Evolutionary conservation across 53 echinoderm and acorn worm genomes (phyloP), one percentile per base, ranked within the genome.

Genomic region (Astropecten irregularis): DNA sequence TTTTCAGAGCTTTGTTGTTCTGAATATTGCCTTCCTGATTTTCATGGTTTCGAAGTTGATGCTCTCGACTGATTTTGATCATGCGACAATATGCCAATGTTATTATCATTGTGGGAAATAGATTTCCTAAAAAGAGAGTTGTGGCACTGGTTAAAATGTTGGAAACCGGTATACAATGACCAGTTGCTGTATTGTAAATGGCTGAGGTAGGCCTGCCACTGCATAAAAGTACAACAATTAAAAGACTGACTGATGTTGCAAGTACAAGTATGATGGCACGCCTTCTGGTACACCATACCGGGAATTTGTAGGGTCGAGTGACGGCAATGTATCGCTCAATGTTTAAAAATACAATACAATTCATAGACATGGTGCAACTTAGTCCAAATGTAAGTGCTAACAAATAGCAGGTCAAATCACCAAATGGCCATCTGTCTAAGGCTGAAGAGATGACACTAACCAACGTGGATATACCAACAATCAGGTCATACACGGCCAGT

Each of bases 1-100:
- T 63, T 18, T 35, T 32, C 63, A 63, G 3, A 16, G 63, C 63
- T n/a, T 63, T 63, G 63, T 63, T 63, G 63, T 63, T 22, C 4
- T 32, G 34, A 63, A 32, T 63, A 23, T 33, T 32, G 63, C 16
- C 34, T 5, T 14, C 63, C 9, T 13, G 15, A 22, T 63, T 56
- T 11, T 1, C 6, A 23, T 28, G 14, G 56, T 56, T 33, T 3
- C 63, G 63, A 14, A 6, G 63, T 33, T 33, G 0, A 35, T 63
- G 63, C 35, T 18, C 3, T 4, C 22, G 33, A 35, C 63, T 63
- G 63, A 63, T 63, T 33, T 63, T 63, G 2, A 63, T 63, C 26
- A 63, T 9, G 26, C 14, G 15, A 32, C 13, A 35, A 25, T 63
- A 63, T 13, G 18, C 34, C 1, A 33, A 32, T 3, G 16, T 33